These are phyloP conservation scores for Mystacornis crossleyi DNA, from an alignment of 2,113 vertebrate species.

Conservation along the genomic window DNA sequence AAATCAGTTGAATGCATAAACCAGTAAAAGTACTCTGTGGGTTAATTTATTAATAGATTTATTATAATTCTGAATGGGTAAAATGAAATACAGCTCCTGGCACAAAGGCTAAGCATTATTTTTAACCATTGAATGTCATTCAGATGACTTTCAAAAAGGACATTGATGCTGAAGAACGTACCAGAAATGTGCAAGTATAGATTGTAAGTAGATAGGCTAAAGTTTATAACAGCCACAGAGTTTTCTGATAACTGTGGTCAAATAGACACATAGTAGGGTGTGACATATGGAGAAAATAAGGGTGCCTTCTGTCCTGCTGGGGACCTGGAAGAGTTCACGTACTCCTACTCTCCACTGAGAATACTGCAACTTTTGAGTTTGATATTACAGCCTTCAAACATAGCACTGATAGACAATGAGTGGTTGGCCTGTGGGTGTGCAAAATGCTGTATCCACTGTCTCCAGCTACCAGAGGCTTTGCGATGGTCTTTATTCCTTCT, in stretches of 20 bases:
- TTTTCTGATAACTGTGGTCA: neutral
- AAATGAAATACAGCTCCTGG: neutral
- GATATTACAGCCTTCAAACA: too few relatives aligned
- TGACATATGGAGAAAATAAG: neutral
- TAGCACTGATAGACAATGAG: too few relatives aligned
- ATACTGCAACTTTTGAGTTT: neutral
- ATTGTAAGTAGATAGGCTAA: neutral
- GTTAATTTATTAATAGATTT: neutral
- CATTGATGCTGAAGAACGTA: neutral
- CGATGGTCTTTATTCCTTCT: neutral
- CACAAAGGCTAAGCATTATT: neutral
- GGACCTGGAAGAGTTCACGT: neutral
- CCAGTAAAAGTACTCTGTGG: neutral
- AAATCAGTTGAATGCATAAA: neutral
- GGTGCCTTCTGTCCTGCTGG: neutral
- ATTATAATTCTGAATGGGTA: neutral
- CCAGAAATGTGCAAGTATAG: neutral
- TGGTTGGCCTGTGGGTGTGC: neutral
- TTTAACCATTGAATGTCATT: neutral
- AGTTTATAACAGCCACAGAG: neutral
- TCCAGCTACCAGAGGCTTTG: neutral
- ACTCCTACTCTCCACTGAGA: neutral
- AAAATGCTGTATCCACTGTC: neutral
- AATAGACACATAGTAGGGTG: neutral
- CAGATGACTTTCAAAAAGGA: neutral